These are phyloP conservation scores for Regulus satrapa DNA, from an alignment of 2,113 vertebrate genomes.

Conservation along the genomic window DNA sequence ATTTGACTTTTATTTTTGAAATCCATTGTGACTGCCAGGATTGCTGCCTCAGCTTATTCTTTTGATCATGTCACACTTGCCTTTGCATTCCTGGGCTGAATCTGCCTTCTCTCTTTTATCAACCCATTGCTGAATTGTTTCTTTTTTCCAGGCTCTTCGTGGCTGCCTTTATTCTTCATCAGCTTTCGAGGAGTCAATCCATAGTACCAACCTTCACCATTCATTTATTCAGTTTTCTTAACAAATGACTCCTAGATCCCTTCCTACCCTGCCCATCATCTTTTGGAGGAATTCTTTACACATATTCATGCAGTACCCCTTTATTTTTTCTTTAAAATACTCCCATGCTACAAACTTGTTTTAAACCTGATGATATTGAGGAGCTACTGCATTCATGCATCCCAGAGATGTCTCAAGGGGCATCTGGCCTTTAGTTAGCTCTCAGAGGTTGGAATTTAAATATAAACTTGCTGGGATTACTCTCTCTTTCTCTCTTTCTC, in stretches of 20 bases:
- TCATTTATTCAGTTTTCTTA: not conserved
- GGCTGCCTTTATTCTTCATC: not conserved
- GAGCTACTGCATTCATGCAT: not conserved
- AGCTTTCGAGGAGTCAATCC: not conserved
- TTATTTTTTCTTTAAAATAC: not conserved
- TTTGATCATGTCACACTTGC: not conserved
- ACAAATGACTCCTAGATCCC: accelerated
- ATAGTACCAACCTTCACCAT: not conserved
- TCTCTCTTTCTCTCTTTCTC: not conserved
- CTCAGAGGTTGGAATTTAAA: not conserved
- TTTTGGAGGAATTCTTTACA: not conserved
- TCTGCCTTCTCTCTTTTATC: not conserved
- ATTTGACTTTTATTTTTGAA: slow-evolving; percentile 14
- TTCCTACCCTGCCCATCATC: not conserved
- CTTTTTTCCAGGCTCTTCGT: not conserved
- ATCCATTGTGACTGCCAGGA: not conserved
- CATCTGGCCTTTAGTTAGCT: not conserved
- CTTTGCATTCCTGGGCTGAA: not conserved
- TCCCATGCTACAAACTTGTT: not conserved
- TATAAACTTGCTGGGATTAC: not conserved
- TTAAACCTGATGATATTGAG: not conserved
- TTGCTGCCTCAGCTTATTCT: slow-evolving; percentile 28
- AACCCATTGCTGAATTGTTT: not conserved
- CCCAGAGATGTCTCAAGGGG: not conserved
- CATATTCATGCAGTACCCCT: not conserved